Conservation (phyloP, 2,888 invertebrate genomes). For the Quadroppia sp. region DNA sequence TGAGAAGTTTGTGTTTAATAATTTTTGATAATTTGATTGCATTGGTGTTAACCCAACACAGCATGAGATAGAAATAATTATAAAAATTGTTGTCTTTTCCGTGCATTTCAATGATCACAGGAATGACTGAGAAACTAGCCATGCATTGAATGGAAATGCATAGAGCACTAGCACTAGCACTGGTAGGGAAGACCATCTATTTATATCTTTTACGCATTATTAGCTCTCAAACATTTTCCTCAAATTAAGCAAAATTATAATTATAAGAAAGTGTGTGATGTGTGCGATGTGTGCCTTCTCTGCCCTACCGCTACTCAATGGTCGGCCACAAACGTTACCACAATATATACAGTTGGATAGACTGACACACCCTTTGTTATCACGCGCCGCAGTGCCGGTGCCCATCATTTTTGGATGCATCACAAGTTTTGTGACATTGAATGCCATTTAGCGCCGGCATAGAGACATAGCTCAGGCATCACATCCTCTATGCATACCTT, state of each 20-base stretch:
- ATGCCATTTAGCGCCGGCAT: background rate
- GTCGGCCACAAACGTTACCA: background rate
- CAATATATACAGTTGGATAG: background rate
- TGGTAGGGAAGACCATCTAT: background rate
- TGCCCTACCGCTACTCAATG: background rate
- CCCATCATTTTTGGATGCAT: constrained; percentile 25
- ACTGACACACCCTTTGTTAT: constrained; percentile 23
- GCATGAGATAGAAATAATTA: constrained; percentile 1
- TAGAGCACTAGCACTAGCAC: background rate
- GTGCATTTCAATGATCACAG: background rate
- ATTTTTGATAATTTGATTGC: background rate
- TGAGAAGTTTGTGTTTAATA: background rate
- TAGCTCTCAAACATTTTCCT: constrained; percentile 14
- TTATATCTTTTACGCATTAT: constrained; percentile 21
- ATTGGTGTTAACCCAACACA: background rate
- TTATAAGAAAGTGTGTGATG: constrained; percentile 15
- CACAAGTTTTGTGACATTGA: constrained; percentile 32
- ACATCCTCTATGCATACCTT: constrained; percentile 20
- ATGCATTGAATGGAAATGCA: constrained; percentile 10
- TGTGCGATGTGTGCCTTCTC: too few species aligned
- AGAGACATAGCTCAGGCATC: constrained; percentile 2
- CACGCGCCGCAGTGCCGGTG: constrained; percentile 32
- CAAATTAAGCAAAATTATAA: constrained; percentile 12
- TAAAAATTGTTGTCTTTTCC: constrained; percentile 25
- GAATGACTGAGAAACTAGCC: constrained; percentile 21